These are phyloP conservation scores for Tetragonula carbonaria DNA, from an alignment of 2,888 invertebrate species.

Conservation along the genomic window DNA sequence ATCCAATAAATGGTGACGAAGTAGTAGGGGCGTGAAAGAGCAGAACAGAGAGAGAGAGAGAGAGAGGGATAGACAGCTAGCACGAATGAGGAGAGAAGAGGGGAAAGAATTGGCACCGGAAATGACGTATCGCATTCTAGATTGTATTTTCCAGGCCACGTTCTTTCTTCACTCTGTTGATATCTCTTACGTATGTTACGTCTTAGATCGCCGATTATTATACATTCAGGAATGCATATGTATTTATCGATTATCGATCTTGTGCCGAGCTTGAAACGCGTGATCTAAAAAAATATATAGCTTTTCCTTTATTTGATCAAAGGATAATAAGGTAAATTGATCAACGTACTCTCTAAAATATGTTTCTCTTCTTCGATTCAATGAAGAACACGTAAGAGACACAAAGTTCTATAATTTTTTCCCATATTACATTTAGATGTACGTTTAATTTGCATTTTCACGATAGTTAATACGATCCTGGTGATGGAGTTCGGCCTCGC, in stretches of 20 bases:
- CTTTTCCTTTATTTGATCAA: background rate
- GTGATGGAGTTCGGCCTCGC: constrained; percentile 67
- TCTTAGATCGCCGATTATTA: background rate
- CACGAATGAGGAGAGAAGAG: background rate
- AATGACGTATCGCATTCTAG: constrained; percentile 68
- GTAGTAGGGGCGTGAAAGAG: constrained; percentile 2
- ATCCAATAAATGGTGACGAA: too few species aligned
- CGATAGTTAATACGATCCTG: constrained; percentile 50
- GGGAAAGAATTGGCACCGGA: constrained; percentile 58
- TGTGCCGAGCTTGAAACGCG: background rate
- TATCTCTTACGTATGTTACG: background rate
- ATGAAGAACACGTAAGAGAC: background rate
- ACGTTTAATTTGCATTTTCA: constrained; percentile 41
- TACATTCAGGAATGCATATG: background rate
- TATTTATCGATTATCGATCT: background rate
- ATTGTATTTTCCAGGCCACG: constrained; percentile 56
- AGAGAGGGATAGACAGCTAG: background rate
- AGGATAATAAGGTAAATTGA: background rate
- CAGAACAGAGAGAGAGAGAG: background rate
- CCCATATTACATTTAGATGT: background rate
- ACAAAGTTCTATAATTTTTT: background rate
- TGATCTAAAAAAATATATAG: background rate
- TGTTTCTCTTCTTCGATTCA: background rate
- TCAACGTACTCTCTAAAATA: background rate
- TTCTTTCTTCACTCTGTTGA: constrained; percentile 46